These are phyloP conservation scores for Tribolium madens DNA, from an alignment of 1,140 invertebrate genomes.

Conservation along the genomic window DNA sequence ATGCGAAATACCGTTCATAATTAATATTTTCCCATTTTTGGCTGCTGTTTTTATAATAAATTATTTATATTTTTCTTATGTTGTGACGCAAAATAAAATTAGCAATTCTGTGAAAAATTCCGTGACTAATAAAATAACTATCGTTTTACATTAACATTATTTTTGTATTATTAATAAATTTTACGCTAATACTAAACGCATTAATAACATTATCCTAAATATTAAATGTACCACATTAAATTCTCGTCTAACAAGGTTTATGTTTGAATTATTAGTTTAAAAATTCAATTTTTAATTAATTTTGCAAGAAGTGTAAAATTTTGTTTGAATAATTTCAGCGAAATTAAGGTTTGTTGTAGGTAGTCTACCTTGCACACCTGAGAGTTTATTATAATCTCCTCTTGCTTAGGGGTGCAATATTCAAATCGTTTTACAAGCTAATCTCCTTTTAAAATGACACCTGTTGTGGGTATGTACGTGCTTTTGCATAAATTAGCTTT, in stretches of 20 bases:
- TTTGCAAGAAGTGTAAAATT: neutral
- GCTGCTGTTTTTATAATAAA: too few relatives aligned
- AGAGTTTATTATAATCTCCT: neutral
- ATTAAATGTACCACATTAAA: neutral
- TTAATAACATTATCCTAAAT: neutral
- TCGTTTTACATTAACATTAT: neutral
- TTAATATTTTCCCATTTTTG: neutral
- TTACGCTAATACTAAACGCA: neutral
- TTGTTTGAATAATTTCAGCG: too few relatives aligned
- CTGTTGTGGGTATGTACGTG: neutral
- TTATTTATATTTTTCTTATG: too few relatives aligned
- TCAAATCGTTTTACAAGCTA: constrained; percentile 7
- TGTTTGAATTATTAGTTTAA: neutral
- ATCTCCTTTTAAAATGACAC: neutral
- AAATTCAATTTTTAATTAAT: neutral
- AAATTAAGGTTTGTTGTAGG: too few relatives aligned
- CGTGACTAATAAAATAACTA: neutral
- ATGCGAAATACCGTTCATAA: neutral
- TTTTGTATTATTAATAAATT: neutral
- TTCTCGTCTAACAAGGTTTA: neutral
- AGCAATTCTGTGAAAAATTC: neutral
- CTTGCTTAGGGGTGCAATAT: neutral
- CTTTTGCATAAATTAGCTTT: neutral
- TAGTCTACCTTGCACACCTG: neutral
- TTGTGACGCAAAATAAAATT: neutral